phyloP scores from a whole-genome alignment of 2,113 vertebrate species.

The Rhinogobius similis region DNA sequence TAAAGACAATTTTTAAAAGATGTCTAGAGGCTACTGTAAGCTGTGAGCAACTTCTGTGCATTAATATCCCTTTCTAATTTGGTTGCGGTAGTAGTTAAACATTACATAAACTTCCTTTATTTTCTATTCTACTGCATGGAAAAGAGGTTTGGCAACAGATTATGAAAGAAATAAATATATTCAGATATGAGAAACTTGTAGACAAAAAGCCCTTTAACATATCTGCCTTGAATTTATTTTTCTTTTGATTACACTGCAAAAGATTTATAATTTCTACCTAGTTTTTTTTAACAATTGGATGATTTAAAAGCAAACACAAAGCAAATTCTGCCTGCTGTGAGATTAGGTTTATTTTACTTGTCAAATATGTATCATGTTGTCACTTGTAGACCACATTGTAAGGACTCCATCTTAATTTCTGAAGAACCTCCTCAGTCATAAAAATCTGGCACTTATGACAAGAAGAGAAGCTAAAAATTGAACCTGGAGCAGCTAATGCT shows the following conservation, averaged over 20 bases:
- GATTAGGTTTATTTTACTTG: not conserved
- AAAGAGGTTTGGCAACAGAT: no score
- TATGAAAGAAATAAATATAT: no score
- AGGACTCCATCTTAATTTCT: conserved; percentile 22
- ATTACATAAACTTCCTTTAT: no score
- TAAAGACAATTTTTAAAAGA: not conserved
- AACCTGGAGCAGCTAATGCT: conserved; percentile 21
- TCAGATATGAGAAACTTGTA: no score
- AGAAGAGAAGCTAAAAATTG: not conserved
- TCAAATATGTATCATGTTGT: not conserved
- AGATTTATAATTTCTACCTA: not conserved
- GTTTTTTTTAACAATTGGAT: not conserved
- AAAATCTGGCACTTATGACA: conserved; percentile 13
- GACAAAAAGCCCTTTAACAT: no score
- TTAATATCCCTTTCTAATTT: no score
- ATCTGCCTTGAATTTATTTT: not conserved
- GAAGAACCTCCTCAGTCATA: conserved; percentile 19
- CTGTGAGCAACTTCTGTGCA: not conserved
- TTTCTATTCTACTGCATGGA: no score
- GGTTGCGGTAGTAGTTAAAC: no score
- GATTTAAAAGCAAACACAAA: not conserved
- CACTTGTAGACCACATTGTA: conserved; percentile 7
- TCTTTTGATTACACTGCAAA: not conserved
- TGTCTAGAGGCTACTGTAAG: not conserved
- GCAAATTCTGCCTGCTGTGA: not conserved